Conservation (phyloP, 2,113 vertebrate species). For the Charadrius vociferus region DNA sequence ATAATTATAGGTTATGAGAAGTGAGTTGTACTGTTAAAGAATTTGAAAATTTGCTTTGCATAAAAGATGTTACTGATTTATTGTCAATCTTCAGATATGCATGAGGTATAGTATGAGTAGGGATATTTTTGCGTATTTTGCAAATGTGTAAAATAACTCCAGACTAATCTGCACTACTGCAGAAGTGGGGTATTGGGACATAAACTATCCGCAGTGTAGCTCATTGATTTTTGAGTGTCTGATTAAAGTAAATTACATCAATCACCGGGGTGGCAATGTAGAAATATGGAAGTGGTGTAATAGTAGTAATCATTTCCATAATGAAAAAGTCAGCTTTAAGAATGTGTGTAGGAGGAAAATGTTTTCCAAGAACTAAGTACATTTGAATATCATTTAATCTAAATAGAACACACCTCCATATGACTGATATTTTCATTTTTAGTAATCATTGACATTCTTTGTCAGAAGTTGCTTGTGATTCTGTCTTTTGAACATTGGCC, state of each 20-base stretch:
- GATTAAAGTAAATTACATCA: constrained; percentile 32
- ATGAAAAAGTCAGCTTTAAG: constrained; percentile 21
- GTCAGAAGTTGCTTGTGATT: not conserved
- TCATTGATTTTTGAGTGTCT: not conserved
- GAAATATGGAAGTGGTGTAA: constrained; percentile 16
- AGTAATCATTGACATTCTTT: not conserved
- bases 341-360: constrained; percentile 45
- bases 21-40: not conserved
- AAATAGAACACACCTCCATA: not conserved
- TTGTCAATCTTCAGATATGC: not conserved
- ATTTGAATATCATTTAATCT: constrained; percentile 19
- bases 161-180: not conserved
- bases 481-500: not conserved
- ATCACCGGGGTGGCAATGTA: not conserved
- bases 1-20: not conserved
- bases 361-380: constrained; percentile 52
- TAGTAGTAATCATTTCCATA: constrained; percentile 47
- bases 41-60: not conserved
- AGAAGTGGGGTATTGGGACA: not conserved
- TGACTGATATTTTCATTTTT: constrained; percentile 37
- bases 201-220: not conserved
- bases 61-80: not conserved
- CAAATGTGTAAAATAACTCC: not conserved
- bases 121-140: not conserved
- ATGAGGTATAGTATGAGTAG: not conserved